phyloP scores from a whole-genome alignment of 2,888 invertebrate species.

The Lumbricus terrestris region DNA sequence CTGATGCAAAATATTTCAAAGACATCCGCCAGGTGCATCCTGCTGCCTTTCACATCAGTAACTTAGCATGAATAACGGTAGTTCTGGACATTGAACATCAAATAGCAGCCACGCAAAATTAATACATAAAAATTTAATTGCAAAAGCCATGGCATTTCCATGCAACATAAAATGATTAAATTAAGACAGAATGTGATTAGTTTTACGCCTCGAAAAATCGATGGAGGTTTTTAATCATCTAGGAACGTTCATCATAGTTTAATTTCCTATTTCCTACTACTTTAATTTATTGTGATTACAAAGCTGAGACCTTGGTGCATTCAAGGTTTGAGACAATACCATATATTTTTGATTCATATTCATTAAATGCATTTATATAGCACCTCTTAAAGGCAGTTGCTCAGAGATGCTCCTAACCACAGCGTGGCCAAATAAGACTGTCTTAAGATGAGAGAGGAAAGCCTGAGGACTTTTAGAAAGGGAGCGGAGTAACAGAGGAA shows the following conservation, averaged over 20 bases:
- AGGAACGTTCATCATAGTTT: neutral
- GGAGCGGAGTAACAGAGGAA: too few relatives aligned
- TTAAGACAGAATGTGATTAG: neutral
- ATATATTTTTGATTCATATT: too few relatives aligned
- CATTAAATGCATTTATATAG: too few relatives aligned
- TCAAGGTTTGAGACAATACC: neutral
- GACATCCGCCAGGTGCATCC: neutral
- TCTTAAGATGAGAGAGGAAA: too few relatives aligned
- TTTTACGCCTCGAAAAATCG: neutral
- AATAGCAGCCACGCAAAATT: neutral
- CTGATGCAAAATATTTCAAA: neutral
- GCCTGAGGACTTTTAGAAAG: too few relatives aligned
- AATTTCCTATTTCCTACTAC: neutral
- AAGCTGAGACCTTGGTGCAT: neutral
- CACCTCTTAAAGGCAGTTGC: too few relatives aligned
- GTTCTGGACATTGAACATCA: neutral
- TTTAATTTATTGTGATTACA: neutral
- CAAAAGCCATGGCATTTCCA: neutral
- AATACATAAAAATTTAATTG: neutral
- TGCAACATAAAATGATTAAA: conserved; percentile 3
- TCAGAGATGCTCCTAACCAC: too few relatives aligned
- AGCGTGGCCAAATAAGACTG: too few relatives aligned
- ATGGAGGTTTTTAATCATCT: neutral
- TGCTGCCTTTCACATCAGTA: neutral
- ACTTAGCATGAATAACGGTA: neutral